Percentiles rank a stretch among this genome's conserved stretches.
Conservation (phyloP, 2,113 vertebrate genomes). For the Pterocles burchelli region DNA sequence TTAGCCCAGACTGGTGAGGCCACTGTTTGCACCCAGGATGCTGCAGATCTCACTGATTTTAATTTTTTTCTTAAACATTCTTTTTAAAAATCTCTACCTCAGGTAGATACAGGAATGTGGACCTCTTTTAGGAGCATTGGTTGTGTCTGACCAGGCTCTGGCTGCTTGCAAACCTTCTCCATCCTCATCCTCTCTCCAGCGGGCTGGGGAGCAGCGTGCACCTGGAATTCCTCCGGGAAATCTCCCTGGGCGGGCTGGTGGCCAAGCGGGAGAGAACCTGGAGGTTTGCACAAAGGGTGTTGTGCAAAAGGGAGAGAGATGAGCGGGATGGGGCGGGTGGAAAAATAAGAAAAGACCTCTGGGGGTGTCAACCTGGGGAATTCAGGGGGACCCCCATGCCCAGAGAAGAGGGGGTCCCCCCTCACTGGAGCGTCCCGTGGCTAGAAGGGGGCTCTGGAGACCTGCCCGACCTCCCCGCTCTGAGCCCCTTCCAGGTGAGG, state of each 20-base stretch:
- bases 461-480: no score
- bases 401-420: no score
- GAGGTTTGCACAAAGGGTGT: background rate
- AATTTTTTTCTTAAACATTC: rapidly evolving
- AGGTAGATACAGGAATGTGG: rapidly evolving
- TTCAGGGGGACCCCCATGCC: no score
- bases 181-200: rapidly evolving
- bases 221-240: background rate
- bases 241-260: background rate
- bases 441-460: no score
- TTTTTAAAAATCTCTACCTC: no score
- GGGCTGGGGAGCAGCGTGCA: background rate
- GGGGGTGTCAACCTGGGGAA: no score
- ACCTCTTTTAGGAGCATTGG: background rate
- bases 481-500: rapidly evolving
- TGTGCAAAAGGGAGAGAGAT: rapidly evolving
- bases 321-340: background rate
- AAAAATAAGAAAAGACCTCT: background rate
- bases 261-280: background rate
- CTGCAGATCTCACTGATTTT: background rate
- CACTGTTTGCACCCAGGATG: background rate
- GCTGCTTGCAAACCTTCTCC: no score
- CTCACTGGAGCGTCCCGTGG: no score
- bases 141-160: rapidly evolving
- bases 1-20: background rate